A percentile compares a stretch with the other conserved stretches of the same genome.
These are phyloP conservation scores for Lysiphlebus fabarum DNA, from an alignment of 1,140 invertebrate species.

Conservation along the genomic window DNA sequence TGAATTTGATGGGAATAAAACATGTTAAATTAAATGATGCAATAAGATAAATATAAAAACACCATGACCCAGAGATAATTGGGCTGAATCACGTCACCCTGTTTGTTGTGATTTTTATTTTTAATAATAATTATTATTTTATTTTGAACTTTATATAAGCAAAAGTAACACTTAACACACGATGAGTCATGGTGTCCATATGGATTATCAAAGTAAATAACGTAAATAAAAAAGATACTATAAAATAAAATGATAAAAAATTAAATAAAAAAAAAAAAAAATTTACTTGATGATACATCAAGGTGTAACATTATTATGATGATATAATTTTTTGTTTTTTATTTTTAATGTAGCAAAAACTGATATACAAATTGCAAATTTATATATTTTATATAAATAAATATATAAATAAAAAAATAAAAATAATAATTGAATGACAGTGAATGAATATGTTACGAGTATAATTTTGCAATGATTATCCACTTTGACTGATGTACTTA, in stretches of 20 bases:
- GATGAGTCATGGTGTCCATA: slow-evolving; percentile 5
- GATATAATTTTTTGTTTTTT: too few relatives aligned
- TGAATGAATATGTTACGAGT: slow-evolving; percentile 14
- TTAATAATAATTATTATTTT: not conserved
- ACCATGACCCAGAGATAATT: slow-evolving; percentile 25
- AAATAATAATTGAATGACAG: slow-evolving; percentile 19
- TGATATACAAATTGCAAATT: slow-evolving; percentile 14
- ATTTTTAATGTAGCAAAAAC: too few relatives aligned
- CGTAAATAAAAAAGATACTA: slow-evolving; percentile 1
- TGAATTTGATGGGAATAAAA: too few relatives aligned
- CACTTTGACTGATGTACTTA: too few relatives aligned
- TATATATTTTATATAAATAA: slow-evolving; percentile 19
- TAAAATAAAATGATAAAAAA: too few relatives aligned
- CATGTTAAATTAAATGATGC: slow-evolving; percentile 9
- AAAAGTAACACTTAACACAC: slow-evolving; percentile 4
- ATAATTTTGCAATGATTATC: slow-evolving; percentile 19
- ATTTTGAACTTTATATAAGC: not conserved
- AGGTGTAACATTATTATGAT: not conserved
- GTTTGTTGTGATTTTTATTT: slow-evolving; percentile 8
- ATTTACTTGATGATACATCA: slow-evolving; percentile 4
- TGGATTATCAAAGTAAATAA: slow-evolving; percentile 16
- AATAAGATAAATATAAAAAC: slow-evolving; percentile 4
- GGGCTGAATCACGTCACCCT: slow-evolving; percentile 23
- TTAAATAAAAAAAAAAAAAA: not conserved
- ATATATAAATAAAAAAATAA: too few relatives aligned